phyloP scores from a whole-genome alignment of 2,888 invertebrate genomes.

The Drosophila lutescens region DNA sequence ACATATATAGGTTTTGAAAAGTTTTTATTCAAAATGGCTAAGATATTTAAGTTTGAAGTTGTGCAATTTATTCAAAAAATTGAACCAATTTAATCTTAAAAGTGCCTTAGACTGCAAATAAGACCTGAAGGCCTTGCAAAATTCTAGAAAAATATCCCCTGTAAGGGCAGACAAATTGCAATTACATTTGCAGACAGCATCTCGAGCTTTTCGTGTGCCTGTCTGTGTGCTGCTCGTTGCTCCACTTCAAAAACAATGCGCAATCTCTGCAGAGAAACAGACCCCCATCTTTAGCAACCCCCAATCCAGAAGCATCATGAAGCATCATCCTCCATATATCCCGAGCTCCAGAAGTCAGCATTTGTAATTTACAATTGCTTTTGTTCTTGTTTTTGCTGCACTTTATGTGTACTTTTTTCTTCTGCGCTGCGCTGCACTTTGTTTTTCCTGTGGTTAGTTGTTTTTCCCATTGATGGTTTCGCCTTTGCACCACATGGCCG shows the following conservation, averaged over 20 bases:
- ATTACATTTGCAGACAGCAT: slow-evolving; percentile 32
- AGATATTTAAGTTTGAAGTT: neutral
- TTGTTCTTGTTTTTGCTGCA: slow-evolving; percentile 61
- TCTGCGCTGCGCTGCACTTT: slow-evolving; percentile 48
- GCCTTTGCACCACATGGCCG: slow-evolving; percentile 50
- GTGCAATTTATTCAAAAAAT: too few species aligned
- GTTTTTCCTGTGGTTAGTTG: slow-evolving; percentile 62
- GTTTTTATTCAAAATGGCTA: neutral
- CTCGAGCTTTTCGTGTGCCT: slow-evolving; percentile 49
- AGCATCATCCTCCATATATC: neutral
- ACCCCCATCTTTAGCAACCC: slow-evolving; percentile 31
- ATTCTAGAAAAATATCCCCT: slow-evolving; percentile 3
- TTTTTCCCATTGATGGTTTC: slow-evolving; percentile 81
- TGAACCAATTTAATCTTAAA: too few species aligned
- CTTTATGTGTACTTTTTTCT: slow-evolving; percentile 49
- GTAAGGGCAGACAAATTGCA: slow-evolving; percentile 22
- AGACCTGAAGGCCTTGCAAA: neutral
- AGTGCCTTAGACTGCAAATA: too few species aligned
- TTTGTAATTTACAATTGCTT: slow-evolving; percentile 76
- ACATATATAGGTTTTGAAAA: neutral
- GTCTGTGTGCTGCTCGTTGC: slow-evolving; percentile 34
- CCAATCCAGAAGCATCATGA: slow-evolving; percentile 2
- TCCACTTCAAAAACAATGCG: slow-evolving; percentile 70
- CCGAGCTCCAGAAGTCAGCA: slow-evolving; percentile 39
- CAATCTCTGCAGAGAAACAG: slow-evolving; percentile 60